phyloP scores from a whole-genome alignment of 2,113 vertebrate genomes.

The Hipposideros armiger region DNA sequence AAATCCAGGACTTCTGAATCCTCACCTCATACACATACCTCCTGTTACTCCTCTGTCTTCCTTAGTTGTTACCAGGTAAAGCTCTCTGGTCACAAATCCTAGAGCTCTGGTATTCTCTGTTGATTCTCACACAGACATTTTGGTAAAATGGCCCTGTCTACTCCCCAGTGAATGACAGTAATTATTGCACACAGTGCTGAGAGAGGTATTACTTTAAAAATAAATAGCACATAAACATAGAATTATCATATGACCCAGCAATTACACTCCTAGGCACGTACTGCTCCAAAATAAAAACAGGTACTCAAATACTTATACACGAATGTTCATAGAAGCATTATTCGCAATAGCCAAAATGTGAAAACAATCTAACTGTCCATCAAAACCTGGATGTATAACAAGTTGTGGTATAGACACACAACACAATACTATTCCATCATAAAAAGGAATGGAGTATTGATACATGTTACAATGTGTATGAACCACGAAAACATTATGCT shows the following conservation, averaged over 20 bases:
- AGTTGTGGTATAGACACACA: not conserved
- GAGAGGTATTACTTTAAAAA: slow-evolving; percentile 52
- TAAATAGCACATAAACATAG: not conserved
- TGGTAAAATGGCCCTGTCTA: slow-evolving; percentile 35
- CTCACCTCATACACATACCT: not conserved
- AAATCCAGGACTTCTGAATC: slow-evolving; percentile 18
- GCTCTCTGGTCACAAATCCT: slow-evolving; percentile 34
- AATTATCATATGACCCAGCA: not conserved
- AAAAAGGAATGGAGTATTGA: not conserved
- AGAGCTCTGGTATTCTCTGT: slow-evolving; percentile 25
- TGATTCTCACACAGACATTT: not conserved
- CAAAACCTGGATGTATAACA: not conserved
- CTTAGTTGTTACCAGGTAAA: not conserved
- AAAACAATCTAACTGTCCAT: not conserved
- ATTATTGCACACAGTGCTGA: not conserved
- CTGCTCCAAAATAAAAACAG: not conserved
- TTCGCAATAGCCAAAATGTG: slow-evolving; percentile 19
- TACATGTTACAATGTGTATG: not conserved
- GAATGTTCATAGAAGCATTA: not conserved
- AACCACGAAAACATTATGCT: slow-evolving; percentile 1
- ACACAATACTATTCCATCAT: not conserved
- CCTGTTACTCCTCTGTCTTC: not conserved
- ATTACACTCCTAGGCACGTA: not conserved
- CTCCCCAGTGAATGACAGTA: slow-evolving; percentile 11
- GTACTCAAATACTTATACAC: not conserved